Conservation (phyloP, 2,113 vertebrate genomes). For the Gopherus evgoodei region DNA sequence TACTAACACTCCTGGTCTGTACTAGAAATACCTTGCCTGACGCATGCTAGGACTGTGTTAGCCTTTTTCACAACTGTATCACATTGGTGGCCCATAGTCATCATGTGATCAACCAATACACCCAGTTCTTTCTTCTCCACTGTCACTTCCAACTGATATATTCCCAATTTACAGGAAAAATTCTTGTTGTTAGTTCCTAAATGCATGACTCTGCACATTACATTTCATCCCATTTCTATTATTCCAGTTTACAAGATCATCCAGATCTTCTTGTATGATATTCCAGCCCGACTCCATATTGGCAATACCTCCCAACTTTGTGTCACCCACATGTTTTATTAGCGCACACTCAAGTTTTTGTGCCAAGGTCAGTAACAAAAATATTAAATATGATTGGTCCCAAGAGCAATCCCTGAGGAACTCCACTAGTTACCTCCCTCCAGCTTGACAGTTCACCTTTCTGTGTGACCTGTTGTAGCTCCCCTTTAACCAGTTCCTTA, state of each 20-base stretch:
- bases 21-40: not conserved
- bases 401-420: not conserved
- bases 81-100: not conserved
- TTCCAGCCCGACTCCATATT: not conserved
- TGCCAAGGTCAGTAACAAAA: not conserved
- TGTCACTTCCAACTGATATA: not conserved
- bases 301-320: not conserved
- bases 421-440: not conserved
- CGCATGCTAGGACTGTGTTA: not conserved
- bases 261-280: not conserved
- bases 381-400: not conserved
- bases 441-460: not conserved
- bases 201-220: not conserved
- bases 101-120: not conserved
- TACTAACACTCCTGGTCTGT: not conserved
- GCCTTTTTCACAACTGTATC: not conserved
- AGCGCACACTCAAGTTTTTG: not conserved
- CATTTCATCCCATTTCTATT: not conserved
- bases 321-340: not conserved
- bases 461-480: not conserved
- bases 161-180: not conserved
- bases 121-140: not conserved
- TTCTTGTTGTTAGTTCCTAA: not conserved
- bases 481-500: not conserved
- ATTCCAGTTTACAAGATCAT: not conserved